phyloP scores from a whole-genome alignment of 2,888 invertebrate genomes.

The Pteria penguin region DNA sequence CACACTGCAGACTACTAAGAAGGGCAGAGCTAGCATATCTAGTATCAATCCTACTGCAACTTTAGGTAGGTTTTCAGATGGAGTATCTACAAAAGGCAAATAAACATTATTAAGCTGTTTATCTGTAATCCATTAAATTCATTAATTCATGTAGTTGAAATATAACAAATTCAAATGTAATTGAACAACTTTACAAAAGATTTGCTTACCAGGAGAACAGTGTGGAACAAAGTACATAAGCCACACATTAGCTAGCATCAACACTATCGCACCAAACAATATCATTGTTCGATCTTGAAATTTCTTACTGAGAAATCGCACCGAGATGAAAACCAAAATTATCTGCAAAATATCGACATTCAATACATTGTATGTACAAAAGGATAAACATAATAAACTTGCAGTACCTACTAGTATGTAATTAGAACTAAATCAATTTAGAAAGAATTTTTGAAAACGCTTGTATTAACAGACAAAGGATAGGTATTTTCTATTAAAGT shows the following conservation, averaged over 20 bases:
- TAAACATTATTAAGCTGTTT: too few species aligned
- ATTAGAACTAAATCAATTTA: too few species aligned
- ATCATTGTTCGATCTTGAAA: slow-evolving; percentile 76
- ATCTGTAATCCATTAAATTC: too few species aligned
- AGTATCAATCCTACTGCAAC: slow-evolving; percentile 65
- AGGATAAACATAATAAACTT: too few species aligned
- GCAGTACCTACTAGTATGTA: too few species aligned
- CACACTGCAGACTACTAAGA: slow-evolving; percentile 69
- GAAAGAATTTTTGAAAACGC: too few species aligned
- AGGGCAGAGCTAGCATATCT: slow-evolving; percentile 73
- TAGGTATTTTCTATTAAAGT: too few species aligned
- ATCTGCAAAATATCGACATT: slow-evolving; percentile 66
- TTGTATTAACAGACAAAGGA: too few species aligned
- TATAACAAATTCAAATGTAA: too few species aligned
- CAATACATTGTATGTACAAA: too few species aligned
- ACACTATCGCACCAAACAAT: slow-evolving; percentile 72
- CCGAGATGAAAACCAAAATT: slow-evolving; percentile 75
- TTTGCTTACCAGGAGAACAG: slow-evolving; percentile 24
- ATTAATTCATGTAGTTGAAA: too few species aligned
- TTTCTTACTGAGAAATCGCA: slow-evolving; percentile 75
- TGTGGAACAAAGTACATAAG: slow-evolving; percentile 69
- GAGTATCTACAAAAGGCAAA: slow-evolving; percentile 64
- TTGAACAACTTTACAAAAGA: too few species aligned
- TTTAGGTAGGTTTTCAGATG: slow-evolving; percentile 56
- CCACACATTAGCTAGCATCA: slow-evolving; percentile 72